Evolutionary conservation across 2,888 invertebrate genomes (phyloP), one percentile per base, ranked within the genome.

Genomic region (Limnephilus rhombicus): DNA sequence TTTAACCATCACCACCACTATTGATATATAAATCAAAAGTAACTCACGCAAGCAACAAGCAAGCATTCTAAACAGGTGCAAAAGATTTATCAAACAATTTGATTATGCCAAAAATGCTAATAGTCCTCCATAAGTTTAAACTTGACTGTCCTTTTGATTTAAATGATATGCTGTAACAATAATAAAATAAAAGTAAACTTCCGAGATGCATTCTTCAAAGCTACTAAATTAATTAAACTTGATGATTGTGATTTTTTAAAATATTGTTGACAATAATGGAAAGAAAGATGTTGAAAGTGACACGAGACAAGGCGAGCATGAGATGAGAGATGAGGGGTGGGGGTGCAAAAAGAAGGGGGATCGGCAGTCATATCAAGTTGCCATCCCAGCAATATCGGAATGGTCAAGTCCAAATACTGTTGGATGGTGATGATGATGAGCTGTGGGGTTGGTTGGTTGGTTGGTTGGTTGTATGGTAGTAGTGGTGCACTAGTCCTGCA

Each of bases 401-500:
- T 68, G 68, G 68, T 68, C 68, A 68, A 68, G 68, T 68, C 68
- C 68, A 24, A 68, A 68, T 68, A 68, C 68, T 68, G 68, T 68
- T 9, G 68, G 68, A 68, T 68, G 68, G 68, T 24, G n/a, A 68
- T 68, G n/a, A n/a, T n/a, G n/a, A 68, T 68, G 68, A 68, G 82
- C 31, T 34, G 82, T 31, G 13, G 82, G 34, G 82, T 31, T 34
- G 82, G 82, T 31, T 34, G 34, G 82, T 31, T 34, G 82, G 82
- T 31, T 34, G 31, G 85, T 24, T 18, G 87, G 91, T 5, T 37
- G n/a, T n/a, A 11, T 45, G 80, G 45, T 85, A 13, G 37, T 31
- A 34, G 29, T 80, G 31, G 86, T 24, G 49, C 68, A 29, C 94
- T 97, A 97, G 96, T 99, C 99, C 96, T 99, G 98, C 99, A 99